Percentiles rank a stretch among this genome's conserved stretches.
phyloP scores from a whole-genome alignment of 2,113 vertebrate species.

The Phocoena phocoena region DNA sequence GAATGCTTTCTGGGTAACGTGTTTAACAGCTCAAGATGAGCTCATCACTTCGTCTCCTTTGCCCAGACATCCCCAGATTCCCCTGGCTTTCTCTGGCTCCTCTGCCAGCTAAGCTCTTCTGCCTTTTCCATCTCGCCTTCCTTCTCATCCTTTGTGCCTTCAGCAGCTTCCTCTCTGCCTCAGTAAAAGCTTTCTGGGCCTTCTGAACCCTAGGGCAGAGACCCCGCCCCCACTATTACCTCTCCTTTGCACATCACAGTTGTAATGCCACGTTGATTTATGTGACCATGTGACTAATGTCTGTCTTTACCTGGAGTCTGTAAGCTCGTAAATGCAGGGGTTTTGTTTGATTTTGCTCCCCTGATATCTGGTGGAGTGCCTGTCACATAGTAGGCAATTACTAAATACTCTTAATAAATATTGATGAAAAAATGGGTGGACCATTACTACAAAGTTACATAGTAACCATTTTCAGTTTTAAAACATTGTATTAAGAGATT shows the following conservation, averaged over 20 bases:
- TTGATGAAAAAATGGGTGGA: background rate
- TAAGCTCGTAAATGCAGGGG: background rate
- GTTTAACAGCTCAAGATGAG: background rate
- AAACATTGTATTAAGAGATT: background rate
- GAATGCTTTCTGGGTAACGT: background rate
- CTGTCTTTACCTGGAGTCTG: background rate
- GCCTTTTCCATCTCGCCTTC: background rate
- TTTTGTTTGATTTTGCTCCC: background rate
- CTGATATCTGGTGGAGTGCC: background rate
- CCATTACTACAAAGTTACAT: background rate
- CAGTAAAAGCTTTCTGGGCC: background rate
- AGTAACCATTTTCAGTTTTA: background rate
- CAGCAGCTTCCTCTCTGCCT: background rate
- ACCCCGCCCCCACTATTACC: fast-evolving
- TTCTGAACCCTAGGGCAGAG: background rate
- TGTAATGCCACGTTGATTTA: background rate
- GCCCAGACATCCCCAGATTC: background rate
- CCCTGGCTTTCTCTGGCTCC: background rate
- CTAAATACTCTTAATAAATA: background rate
- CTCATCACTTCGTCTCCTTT: background rate
- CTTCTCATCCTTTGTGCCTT: background rate
- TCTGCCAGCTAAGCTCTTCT: background rate
- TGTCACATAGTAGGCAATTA: background rate
- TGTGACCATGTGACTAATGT: background rate
- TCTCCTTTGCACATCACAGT: background rate